Evolutionary conservation across 2,797 vertebrate species (phyloP).

Genomic region (Pseudochromis fuscus): DNA sequence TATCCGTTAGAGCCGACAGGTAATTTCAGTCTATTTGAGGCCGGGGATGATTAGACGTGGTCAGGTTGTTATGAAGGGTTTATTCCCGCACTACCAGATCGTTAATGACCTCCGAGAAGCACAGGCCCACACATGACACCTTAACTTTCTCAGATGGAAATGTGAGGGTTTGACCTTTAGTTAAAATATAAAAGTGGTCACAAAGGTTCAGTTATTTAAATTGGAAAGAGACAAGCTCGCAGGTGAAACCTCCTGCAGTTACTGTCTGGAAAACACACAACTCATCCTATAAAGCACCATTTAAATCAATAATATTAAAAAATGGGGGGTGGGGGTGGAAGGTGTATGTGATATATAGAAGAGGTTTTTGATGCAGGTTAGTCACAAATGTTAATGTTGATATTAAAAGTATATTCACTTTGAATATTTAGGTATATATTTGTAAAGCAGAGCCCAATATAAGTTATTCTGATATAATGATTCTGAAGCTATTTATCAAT

Average conservation of each 20-base stretch:
- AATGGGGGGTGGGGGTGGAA: too few relatives aligned
- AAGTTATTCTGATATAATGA: neutral
- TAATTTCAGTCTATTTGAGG: slow-evolving; percentile 66
- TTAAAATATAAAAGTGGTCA: slow-evolving; percentile 64
- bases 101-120: slow-evolving; percentile 70
- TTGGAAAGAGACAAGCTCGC: slow-evolving; percentile 26
- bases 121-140: slow-evolving; percentile 46
- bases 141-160: slow-evolving; percentile 57
- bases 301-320: too few relatives aligned
- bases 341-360: neutral
- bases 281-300: slow-evolving; percentile 12
- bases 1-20: slow-evolving; percentile 49
- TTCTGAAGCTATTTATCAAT: neutral
- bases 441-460: neutral
- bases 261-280: slow-evolving; percentile 28
- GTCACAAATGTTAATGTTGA: neutral
- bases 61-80: slow-evolving; percentile 64
- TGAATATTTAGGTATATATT: neutral
- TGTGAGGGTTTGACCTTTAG: slow-evolving; percentile 75
- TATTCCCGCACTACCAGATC: slow-evolving; percentile 47
- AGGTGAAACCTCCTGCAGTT: slow-evolving; percentile 35
- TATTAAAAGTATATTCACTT: too few relatives aligned
- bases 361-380: neutral
- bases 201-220: slow-evolving; percentile 65
- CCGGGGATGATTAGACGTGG: slow-evolving; percentile 56